These are phyloP conservation scores for Creontiades dilutus DNA, from an alignment of 2,888 invertebrate genomes.

Conservation along the genomic window DNA sequence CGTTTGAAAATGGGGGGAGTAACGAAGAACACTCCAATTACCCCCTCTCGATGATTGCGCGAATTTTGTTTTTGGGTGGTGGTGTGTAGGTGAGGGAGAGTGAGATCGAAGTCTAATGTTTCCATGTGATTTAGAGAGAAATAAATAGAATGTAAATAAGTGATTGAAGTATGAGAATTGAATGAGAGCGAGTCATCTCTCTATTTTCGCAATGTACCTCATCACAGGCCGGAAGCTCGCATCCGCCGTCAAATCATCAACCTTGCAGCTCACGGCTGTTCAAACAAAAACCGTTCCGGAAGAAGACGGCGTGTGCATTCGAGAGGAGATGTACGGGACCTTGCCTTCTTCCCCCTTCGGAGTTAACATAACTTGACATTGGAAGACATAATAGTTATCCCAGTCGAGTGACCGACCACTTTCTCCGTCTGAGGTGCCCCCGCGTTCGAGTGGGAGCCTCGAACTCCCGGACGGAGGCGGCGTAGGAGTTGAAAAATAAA, in stretches of 20 bases:
- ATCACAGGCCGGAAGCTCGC: neutral
- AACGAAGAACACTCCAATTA: too few relatives aligned
- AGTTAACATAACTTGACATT: slow-evolving; percentile 31
- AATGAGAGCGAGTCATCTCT: slow-evolving; percentile 24
- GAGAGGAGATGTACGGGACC: slow-evolving; percentile 33
- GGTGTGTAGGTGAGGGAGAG: too few relatives aligned
- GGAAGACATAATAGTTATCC: slow-evolving; percentile 49
- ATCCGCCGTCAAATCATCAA: slow-evolving; percentile 17
- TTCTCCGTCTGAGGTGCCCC: slow-evolving; percentile 41
- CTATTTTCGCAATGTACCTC: neutral
- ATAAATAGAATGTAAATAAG: too few relatives aligned
- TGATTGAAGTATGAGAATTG: neutral
- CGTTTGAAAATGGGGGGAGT: too few relatives aligned
- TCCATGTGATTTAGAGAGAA: too few relatives aligned
- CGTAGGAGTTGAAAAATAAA: slow-evolving; percentile 50
- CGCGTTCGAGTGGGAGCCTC: slow-evolving; percentile 10
- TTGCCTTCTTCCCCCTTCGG: neutral
- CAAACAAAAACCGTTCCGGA: neutral
- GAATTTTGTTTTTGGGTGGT: too few relatives aligned
- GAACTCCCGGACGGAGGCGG: neutral
- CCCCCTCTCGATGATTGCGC: too few relatives aligned
- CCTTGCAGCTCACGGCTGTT: slow-evolving; percentile 6
- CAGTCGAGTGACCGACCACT: slow-evolving; percentile 34
- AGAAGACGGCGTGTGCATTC: slow-evolving; percentile 2
- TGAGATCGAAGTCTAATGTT: too few relatives aligned